A percentile compares a stretch with the other conserved stretches of the same genome.
phyloP scores from a whole-genome alignment of 2,888 invertebrate genomes.

The Platycnemis pennipes region DNA sequence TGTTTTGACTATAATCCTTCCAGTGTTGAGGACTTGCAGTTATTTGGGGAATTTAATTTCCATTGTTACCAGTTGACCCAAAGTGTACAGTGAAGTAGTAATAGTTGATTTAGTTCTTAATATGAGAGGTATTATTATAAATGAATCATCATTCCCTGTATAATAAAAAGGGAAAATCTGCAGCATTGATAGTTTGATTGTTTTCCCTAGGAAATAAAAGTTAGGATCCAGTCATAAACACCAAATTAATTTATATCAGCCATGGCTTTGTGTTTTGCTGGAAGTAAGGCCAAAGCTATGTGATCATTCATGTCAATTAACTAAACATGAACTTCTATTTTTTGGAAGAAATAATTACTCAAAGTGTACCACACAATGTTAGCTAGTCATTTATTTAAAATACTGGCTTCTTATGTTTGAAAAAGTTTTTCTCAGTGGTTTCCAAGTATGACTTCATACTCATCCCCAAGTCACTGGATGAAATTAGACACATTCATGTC shows the following conservation, averaged over 20 bases:
- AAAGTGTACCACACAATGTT: not conserved
- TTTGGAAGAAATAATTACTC: not conserved
- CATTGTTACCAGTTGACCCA: slow-evolving; percentile 55
- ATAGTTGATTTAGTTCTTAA: not conserved
- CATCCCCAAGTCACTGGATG: not conserved
- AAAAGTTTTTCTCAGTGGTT: not conserved
- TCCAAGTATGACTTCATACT: not conserved
- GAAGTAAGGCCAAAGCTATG: not conserved
- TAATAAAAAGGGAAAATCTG: not conserved
- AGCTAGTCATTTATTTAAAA: not conserved
- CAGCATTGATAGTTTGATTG: not conserved
- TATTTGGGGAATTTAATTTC: slow-evolving; percentile 17
- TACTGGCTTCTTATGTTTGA: not conserved
- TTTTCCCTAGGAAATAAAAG: not conserved
- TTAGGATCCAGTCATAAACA: not conserved
- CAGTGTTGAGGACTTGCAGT: not conserved
- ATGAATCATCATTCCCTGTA: not conserved
- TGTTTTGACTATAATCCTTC: not conserved
- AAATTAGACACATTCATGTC: not conserved
- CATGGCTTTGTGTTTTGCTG: not conserved
- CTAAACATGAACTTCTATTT: not conserved
- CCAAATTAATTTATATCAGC: not conserved
- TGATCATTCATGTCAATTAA: slow-evolving; percentile 6
- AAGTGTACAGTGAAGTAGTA: slow-evolving; percentile 26
- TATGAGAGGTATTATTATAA: slow-evolving; percentile 1